A percentile compares a stretch with the other conserved stretches of the same genome.
These are phyloP conservation scores for Eupithecia pulchellata DNA, from an alignment of 2,888 invertebrate genomes.

Conservation along the genomic window DNA sequence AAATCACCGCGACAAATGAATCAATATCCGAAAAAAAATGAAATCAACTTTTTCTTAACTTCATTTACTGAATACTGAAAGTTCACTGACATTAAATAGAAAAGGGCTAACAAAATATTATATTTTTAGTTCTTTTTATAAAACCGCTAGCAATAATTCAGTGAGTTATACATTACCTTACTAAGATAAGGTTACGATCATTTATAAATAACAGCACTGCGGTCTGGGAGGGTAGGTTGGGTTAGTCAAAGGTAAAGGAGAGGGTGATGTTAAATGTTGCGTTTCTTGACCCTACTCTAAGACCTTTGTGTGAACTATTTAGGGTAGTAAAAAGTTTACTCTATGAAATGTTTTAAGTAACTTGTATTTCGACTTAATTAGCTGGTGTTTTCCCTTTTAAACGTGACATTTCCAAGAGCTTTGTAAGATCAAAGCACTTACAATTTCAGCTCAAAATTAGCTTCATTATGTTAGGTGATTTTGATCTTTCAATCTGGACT, in stretches of 20 bases:
- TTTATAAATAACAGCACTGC: slow-evolving; percentile 13
- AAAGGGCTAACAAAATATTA: background rate
- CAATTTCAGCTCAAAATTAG: too few relatives aligned
- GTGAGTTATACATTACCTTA: background rate
- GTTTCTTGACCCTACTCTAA: slow-evolving; percentile 18
- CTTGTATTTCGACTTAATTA: background rate
- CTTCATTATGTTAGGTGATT: too few relatives aligned
- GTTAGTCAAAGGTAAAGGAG: slow-evolving; percentile 8
- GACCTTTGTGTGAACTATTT: slow-evolving; percentile 12
- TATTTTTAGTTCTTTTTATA: background rate
- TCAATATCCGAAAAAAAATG: background rate
- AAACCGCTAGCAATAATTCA: background rate
- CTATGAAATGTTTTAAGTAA: background rate
- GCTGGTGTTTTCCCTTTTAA: background rate
- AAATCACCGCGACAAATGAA: background rate
- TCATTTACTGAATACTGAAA: background rate
- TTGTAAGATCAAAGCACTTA: background rate
- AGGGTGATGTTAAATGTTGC: slow-evolving; percentile 20
- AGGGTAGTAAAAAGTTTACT: slow-evolving; percentile 9
- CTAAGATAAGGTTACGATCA: slow-evolving; percentile 4
- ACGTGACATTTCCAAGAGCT: background rate
- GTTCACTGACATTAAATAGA: background rate
- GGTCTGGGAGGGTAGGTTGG: slow-evolving; percentile 3
- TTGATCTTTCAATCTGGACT: too few relatives aligned
- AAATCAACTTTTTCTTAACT: background rate